phyloP scores from a whole-genome alignment of 2,888 invertebrate genomes.

The Lasioglossum leucozonium region DNA sequence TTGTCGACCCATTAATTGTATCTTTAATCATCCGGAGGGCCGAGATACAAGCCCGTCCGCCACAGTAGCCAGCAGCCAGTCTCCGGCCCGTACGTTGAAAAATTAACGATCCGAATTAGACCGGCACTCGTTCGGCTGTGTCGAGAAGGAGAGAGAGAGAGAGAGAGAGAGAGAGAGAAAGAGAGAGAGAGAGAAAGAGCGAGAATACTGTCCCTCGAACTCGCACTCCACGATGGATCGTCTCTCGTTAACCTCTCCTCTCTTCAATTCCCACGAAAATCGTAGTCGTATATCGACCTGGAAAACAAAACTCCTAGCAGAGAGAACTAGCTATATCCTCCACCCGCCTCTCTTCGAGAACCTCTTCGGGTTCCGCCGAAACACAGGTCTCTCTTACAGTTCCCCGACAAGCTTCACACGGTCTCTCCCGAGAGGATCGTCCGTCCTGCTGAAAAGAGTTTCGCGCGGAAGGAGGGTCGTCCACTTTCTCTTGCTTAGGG shows the following conservation, averaged over 20 bases:
- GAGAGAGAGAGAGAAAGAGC: neutral
- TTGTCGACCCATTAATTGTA: constrained; percentile 75
- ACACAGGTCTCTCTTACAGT: constrained; percentile 16
- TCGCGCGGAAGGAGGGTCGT: constrained; percentile 57
- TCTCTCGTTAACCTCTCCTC: constrained; percentile 20
- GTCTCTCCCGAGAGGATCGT: constrained; percentile 64
- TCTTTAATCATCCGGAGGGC: constrained; percentile 70
- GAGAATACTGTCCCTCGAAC: neutral
- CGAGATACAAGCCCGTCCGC: constrained; percentile 44
- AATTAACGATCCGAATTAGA: constrained; percentile 28
- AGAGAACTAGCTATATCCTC: constrained; percentile 24
- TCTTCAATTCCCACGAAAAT: neutral
- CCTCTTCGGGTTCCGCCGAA: neutral
- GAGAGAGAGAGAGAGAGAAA: neutral
- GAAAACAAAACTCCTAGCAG: neutral
- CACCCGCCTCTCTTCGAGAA: neutral
- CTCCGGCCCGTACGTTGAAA: constrained; percentile 17
- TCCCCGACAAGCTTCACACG: constrained; percentile 52
- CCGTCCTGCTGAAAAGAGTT: constrained; percentile 51
- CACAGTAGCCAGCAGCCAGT: neutral
- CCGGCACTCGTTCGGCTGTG: neutral
- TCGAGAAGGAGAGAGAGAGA: neutral
- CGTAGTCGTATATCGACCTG: neutral
- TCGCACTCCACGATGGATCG: constrained; percentile 20
- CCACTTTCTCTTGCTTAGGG: constrained; percentile 56